Conservation (phyloP, 92 coral and sea anemone genomes). For the Epizoanthus scotinus region DNA sequence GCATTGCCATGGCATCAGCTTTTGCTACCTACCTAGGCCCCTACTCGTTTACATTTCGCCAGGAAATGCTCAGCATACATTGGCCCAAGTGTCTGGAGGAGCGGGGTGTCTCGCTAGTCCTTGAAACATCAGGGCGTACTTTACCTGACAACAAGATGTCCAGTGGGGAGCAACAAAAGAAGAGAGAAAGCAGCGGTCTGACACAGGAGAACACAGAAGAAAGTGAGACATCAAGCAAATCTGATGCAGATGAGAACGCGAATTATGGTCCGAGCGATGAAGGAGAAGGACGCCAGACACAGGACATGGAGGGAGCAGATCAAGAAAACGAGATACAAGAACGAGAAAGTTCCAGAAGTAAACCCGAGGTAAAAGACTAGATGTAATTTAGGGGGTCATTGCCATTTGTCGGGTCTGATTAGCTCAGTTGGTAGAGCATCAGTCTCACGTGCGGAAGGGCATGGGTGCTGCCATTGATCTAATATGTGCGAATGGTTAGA, state of each 20-base stretch:
- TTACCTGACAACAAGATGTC: constrained; percentile 62
- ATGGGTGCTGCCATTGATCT: too few species aligned
- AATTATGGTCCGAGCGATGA: constrained; percentile 34
- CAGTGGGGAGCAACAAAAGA: constrained; percentile 44
- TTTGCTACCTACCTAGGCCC: constrained; percentile 98
- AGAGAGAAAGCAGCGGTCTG: constrained; percentile 47
- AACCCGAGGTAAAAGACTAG: constrained; percentile 3
- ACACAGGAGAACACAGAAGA: constrained; percentile 4
- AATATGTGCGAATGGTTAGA: too few species aligned
- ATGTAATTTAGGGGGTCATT: too few species aligned
- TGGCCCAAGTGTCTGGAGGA: constrained; percentile 96
- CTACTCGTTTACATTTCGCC: constrained; percentile 88
- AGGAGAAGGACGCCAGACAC: not conserved
- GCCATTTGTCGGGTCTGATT: too few species aligned
- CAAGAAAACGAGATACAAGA: not conserved
- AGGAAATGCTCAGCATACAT: constrained; percentile 85
- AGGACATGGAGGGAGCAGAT: not conserved
- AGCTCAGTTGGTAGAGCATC: too few species aligned
- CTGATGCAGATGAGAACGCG: constrained; percentile 38
- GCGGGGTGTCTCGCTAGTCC: constrained; percentile 89
- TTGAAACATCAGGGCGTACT: constrained; percentile 70
- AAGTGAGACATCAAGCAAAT: not conserved
- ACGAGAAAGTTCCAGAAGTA: not conserved
- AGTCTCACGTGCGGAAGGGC: too few species aligned
- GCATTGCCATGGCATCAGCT: constrained; percentile 96